These are phyloP conservation scores for Puffinus mauretanicus DNA, from an alignment of 2,113 vertebrate genomes.

Conservation along the genomic window DNA sequence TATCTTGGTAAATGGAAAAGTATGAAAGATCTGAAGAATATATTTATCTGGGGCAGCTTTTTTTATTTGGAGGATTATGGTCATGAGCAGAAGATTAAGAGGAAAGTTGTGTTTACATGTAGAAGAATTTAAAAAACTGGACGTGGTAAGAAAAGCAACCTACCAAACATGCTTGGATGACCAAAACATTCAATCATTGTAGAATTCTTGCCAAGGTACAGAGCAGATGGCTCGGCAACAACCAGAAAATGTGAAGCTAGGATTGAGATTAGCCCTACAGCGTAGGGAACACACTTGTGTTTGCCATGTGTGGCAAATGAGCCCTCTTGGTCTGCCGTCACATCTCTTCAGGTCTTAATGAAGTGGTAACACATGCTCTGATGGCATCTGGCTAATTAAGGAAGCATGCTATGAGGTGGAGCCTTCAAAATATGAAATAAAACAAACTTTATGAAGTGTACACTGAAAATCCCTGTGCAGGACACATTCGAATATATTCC, in stretches of 20 bases:
- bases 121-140: slow-evolving; percentile 18
- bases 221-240: slow-evolving; percentile 14
- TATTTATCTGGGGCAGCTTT: slow-evolving; percentile 19
- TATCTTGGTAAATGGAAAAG: neutral
- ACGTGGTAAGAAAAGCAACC: slow-evolving; percentile 10
- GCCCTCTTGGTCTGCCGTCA: neutral
- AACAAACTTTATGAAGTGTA: neutral
- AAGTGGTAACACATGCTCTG: neutral
- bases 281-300: neutral
- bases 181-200: neutral
- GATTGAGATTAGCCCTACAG: neutral
- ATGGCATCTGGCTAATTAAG: neutral
- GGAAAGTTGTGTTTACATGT: neutral
- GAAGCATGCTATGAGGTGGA: neutral
- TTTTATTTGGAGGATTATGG: slow-evolving; percentile 35
- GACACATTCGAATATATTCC: neutral
- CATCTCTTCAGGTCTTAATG: neutral
- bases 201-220: neutral
- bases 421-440: neutral
- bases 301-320: neutral
- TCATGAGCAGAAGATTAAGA: slow-evolving; percentile 15
- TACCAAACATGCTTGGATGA: neutral
- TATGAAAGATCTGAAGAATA: slow-evolving; percentile 36
- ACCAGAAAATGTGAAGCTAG: slow-evolving; percentile 9
- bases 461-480: neutral